phyloP scores from a whole-genome alignment of 2,113 vertebrate species.

The Formicarius rufipectus region DNA sequence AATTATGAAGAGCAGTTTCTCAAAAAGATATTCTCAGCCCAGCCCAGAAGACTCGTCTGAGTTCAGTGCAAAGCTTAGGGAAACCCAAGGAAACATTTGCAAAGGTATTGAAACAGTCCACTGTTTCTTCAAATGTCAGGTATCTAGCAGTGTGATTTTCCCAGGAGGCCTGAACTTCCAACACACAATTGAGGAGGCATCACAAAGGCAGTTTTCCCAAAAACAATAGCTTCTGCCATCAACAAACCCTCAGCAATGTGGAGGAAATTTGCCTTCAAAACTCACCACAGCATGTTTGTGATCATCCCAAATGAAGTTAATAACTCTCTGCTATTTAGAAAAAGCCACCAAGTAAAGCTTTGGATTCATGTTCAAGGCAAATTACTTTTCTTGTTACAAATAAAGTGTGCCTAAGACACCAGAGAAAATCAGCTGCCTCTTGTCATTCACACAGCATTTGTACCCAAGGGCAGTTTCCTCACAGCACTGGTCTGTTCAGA shows the following conservation, averaged over 20 bases:
- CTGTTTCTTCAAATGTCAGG: background rate
- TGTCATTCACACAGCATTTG: background rate
- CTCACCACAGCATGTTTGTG: background rate
- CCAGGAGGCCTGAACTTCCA: background rate
- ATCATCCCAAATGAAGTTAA: background rate
- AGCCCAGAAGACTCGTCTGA: background rate
- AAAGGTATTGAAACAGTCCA: background rate
- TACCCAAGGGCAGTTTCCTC: background rate
- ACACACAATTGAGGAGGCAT: background rate
- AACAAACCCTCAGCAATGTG: background rate
- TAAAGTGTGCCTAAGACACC: background rate
- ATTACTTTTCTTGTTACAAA: background rate
- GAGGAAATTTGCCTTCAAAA: background rate
- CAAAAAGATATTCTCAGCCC: background rate
- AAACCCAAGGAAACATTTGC: background rate
- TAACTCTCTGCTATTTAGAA: background rate
- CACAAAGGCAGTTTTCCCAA: background rate
- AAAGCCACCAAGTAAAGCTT: background rate
- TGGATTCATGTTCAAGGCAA: background rate
- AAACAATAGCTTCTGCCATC: background rate
- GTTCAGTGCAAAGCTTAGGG: background rate
- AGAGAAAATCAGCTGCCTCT: background rate
- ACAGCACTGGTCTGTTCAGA: background rate
- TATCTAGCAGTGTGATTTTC: background rate
- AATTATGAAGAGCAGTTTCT: background rate